Percentiles rank a stretch among this genome's conserved stretches.
phyloP scores from a whole-genome alignment of 2,888 invertebrate genomes.

The Notodonta dromedarius region DNA sequence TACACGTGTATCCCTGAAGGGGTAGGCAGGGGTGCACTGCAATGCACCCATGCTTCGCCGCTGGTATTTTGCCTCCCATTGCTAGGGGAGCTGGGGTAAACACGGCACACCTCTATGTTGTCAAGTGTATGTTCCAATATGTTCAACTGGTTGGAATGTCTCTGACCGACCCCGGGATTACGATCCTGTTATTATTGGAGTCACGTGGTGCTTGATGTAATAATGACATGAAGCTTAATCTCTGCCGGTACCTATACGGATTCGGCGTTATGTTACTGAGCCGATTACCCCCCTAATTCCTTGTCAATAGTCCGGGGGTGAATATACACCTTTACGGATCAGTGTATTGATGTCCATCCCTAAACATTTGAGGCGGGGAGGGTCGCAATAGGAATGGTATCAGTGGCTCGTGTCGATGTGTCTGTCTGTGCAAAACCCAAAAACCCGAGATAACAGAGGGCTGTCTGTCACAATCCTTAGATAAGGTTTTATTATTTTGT shows the following conservation, averaged over 20 bases:
- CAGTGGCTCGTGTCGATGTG: not conserved
- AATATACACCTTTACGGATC: not conserved
- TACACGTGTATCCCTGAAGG: too few species aligned
- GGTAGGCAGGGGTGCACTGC: too few species aligned
- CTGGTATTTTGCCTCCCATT: too few species aligned
- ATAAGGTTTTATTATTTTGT: not conserved
- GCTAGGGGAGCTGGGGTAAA: too few species aligned
- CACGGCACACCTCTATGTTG: too few species aligned
- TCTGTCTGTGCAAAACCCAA: not conserved
- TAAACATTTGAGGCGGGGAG: not conserved
- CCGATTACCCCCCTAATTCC: conserved; percentile 6
- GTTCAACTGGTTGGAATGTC: too few species aligned
- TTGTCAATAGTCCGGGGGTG: not conserved
- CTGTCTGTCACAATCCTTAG: not conserved
- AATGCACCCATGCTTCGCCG: too few species aligned
- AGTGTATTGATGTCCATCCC: not conserved
- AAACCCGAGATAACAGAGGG: conserved; percentile 1
- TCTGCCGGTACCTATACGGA: conserved; percentile 5
- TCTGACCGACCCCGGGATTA: too few species aligned
- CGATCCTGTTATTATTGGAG: too few species aligned
- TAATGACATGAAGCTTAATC: conserved; percentile 2
- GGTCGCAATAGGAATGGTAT: not conserved
- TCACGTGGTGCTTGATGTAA: not conserved
- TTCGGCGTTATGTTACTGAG: conserved; percentile 4
- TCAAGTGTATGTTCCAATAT: too few species aligned